Evolutionary conservation across 37 sponge, comb jelly and placozoan genomes (phyloP).

Genomic region (Aplysina aerophoba): DNA sequence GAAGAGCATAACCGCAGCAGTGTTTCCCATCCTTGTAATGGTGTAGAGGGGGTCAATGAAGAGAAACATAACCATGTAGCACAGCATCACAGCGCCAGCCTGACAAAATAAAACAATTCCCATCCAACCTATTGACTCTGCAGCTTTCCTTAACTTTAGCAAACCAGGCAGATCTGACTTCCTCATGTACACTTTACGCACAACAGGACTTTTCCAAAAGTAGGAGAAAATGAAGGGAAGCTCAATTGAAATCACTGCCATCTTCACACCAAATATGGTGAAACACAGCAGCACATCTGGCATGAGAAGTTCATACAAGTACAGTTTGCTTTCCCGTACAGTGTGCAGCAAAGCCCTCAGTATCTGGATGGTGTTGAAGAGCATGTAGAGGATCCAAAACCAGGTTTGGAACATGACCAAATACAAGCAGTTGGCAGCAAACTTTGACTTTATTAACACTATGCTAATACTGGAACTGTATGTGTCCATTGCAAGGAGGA

Average conservation of each 20-base stretch:
- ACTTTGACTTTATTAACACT: background rate
- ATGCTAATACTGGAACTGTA: background rate
- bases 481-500: background rate
- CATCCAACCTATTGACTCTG: constrained; percentile 3
- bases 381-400: background rate
- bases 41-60: constrained; percentile 21
- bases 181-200: background rate
- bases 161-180: background rate
- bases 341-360: no score
- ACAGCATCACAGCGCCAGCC: background rate
- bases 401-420: constrained; percentile 14
- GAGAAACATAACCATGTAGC: background rate
- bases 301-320: background rate
- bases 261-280: background rate
- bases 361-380: background rate
- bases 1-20: background rate
- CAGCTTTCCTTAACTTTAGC: background rate
- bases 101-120: constrained; percentile 2
- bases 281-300: background rate
- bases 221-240: background rate
- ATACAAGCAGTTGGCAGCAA: constrained; percentile 19
- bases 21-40: background rate
- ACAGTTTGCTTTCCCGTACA: background rate
- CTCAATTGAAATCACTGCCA: background rate
- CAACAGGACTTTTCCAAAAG: background rate